A percentile compares a stretch with the other conserved stretches of the same genome.
phyloP scores from a whole-genome alignment of 2,113 vertebrate genomes.

The Cardinalis cardinalis region DNA sequence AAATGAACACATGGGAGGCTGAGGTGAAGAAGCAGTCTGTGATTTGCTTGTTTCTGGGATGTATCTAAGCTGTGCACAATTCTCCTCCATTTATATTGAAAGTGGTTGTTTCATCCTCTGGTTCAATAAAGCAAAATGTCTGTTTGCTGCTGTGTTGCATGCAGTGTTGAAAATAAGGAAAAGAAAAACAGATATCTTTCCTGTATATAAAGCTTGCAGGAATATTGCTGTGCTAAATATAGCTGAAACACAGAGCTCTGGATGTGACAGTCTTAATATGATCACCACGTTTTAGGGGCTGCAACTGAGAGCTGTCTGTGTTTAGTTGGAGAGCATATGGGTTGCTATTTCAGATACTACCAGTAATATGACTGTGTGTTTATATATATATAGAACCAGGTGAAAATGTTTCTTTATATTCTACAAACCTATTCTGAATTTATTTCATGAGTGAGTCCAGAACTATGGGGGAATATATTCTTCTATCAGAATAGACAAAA shows the following conservation, averaged over 20 bases:
- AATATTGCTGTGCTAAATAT: conserved; percentile 10
- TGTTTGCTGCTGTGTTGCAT: neutral
- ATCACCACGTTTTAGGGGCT: neutral
- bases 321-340: neutral
- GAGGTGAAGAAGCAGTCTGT: neutral
- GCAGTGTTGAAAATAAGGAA: conserved; percentile 10
- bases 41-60: neutral
- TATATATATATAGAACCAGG: neutral
- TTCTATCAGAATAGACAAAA: neutral
- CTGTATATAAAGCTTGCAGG: neutral
- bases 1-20: conserved; percentile 20
- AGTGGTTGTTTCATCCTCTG: neutral
- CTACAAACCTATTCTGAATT: neutral
- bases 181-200: neutral
- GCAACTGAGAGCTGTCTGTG: neutral
- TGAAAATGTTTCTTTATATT: neutral
- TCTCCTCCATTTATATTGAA: neutral
- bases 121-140: neutral
- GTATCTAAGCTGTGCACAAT: neutral
- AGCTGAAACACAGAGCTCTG: neutral
- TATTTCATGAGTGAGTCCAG: neutral
- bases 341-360: neutral
- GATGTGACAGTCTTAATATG: neutral
- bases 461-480: neutral
- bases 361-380: neutral